A percentile compares a stretch with the other conserved stretches of the same genome.
These are phyloP conservation scores for Cassiopea xamachana DNA, from an alignment of 30 jellyfish, hydroid and myxozoan genomes.

Conservation along the genomic window DNA sequence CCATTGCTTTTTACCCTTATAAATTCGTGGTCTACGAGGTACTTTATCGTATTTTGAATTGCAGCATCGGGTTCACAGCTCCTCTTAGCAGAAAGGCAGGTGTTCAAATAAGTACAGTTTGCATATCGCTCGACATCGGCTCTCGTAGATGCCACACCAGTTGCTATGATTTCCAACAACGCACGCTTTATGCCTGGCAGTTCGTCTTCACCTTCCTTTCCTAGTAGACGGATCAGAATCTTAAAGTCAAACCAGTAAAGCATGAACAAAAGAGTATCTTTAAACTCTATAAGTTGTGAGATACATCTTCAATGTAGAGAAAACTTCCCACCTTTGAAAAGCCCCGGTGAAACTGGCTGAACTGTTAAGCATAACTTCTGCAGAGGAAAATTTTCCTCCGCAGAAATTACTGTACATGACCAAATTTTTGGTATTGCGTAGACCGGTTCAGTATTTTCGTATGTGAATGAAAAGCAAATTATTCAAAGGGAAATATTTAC, in stretches of 20 bases:
- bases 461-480: neutral
- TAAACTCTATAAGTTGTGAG: too few relatives aligned
- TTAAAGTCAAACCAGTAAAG: neutral
- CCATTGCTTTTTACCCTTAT: constrained; percentile 32
- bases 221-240: neutral
- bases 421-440: too few relatives aligned
- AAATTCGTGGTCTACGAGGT: constrained; percentile 84
- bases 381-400: too few relatives aligned
- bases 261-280: too few relatives aligned
- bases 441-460: neutral
- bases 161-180: constrained; percentile 89
- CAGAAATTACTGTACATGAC: too few relatives aligned
- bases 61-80: constrained; percentile 67
- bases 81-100: constrained; percentile 72
- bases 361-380: too few relatives aligned
- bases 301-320: too few relatives aligned
- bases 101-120: constrained; percentile 76
- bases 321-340: too few relatives aligned
- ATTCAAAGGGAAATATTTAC: constrained; percentile 35
- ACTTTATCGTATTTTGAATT: constrained; percentile 67
- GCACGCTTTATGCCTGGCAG: constrained; percentile 91
- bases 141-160: constrained; percentile 87
- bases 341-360: too few relatives aligned
- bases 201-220: constrained; percentile 36
- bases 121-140: constrained; percentile 87